phyloP scores from a whole-genome alignment of 2,888 invertebrate genomes.

The Agapetus fuscipes region DNA sequence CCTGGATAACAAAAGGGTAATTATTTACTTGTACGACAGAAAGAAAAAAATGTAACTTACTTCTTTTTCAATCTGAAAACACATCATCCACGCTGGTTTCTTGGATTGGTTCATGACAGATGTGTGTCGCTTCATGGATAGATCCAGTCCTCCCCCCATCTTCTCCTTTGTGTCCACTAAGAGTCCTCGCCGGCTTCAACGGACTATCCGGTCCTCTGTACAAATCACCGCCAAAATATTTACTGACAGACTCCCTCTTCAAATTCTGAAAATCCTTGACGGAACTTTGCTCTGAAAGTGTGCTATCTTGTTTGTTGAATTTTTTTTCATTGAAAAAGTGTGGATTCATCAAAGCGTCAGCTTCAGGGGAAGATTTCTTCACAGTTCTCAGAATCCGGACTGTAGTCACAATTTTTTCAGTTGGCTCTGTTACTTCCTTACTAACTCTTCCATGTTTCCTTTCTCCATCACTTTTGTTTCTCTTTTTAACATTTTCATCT shows the following conservation, averaged over 20 bases:
- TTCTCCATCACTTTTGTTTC: background rate
- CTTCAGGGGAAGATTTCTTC: constrained; percentile 8
- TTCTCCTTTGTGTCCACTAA: background rate
- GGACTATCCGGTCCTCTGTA: constrained; percentile 6
- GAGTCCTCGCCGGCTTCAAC: constrained; percentile 12
- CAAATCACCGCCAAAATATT: constrained; percentile 13
- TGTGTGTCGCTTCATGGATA: too few relatives aligned
- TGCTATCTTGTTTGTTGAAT: too few relatives aligned
- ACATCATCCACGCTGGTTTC: background rate
- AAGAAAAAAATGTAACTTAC: too few relatives aligned
- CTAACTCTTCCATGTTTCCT: background rate
- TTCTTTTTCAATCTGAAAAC: background rate
- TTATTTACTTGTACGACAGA: too few relatives aligned
- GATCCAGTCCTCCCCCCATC: background rate
- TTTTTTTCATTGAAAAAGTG: background rate
- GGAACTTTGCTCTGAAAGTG: constrained; percentile 13
- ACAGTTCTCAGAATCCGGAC: constrained; percentile 14
- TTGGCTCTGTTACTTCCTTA: constrained; percentile 3
- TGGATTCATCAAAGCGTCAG: constrained; percentile 1
- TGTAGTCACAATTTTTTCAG: constrained; percentile 5
- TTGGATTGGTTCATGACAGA: too few relatives aligned
- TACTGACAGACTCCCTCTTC: constrained; percentile 13
- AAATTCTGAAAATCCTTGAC: constrained; percentile 11
- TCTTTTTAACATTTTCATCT: background rate
- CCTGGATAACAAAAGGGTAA: too few relatives aligned